Conservation (phyloP, 2,797 vertebrate genomes). For the Fistularia tabacaria region DNA sequence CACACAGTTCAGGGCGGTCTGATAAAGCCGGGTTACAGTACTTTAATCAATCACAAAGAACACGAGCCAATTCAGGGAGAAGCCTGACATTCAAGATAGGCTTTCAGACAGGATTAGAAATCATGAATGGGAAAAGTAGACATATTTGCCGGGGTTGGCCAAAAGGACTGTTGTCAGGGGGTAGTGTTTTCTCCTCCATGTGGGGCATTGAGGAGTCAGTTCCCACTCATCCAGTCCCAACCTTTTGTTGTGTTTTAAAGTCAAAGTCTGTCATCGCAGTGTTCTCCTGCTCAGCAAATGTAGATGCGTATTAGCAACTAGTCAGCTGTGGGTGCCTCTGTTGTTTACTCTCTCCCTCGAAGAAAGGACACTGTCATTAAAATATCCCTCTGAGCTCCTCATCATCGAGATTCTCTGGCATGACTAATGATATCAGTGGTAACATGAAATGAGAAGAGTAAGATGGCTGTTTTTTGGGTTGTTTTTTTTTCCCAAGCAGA, state of each 20-base stretch:
- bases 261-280: conserved; percentile 31
- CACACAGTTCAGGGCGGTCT: conserved; percentile 65
- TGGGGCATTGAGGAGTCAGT: conserved; percentile 57
- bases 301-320: conserved; percentile 44
- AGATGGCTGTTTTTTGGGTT: not conserved
- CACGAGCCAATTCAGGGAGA: conserved; percentile 75
- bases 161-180: conserved; percentile 59
- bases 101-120: conserved; percentile 80
- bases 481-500: conserved; percentile 12
- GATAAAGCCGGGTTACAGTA: conserved; percentile 77
- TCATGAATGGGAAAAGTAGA: conserved; percentile 64
- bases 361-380: conserved; percentile 61
- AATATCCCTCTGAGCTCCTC: conserved; percentile 53
- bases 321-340: conserved; percentile 21
- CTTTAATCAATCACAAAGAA: conserved; percentile 81
- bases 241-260: conserved; percentile 17
- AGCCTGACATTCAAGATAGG: conserved; percentile 75
- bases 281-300: conserved; percentile 24
- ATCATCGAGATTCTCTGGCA: conserved; percentile 45
- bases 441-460: conserved; percentile 21
- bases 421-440: conserved; percentile 48
- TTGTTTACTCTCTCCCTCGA: conserved; percentile 44
- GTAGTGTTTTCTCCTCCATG: conserved; percentile 48
- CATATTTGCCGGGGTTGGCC: conserved; percentile 56
- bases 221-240: conserved; percentile 2